These are phyloP conservation scores for Trichonephila clavata DNA, from an alignment of 1,140 invertebrate genomes.

Conservation along the genomic window DNA sequence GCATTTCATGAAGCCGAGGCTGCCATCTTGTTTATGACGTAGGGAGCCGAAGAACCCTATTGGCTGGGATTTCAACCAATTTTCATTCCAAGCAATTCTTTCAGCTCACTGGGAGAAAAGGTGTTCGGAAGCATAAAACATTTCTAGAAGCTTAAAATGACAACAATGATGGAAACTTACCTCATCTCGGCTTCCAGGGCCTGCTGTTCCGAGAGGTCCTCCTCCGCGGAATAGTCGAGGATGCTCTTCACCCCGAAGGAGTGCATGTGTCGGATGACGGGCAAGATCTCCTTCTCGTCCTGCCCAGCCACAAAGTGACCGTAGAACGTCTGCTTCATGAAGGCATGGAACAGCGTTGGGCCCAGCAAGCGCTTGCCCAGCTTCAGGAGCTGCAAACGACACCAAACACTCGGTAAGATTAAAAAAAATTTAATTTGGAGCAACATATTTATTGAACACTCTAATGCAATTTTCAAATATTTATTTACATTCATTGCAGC, in stretches of 20 bases:
- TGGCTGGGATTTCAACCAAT: too few species aligned
- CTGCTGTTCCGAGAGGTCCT: constrained; percentile 95
- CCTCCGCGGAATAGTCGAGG: constrained; percentile 98
- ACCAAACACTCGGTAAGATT: not conserved
- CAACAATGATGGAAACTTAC: constrained; percentile 85
- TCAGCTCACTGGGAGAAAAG: too few species aligned
- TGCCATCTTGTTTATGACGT: too few species aligned
- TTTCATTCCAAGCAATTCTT: too few species aligned
- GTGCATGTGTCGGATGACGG: constrained; percentile 87
- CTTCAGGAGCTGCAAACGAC: constrained; percentile 91
- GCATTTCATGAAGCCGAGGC: too few species aligned
- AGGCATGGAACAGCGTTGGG: constrained; percentile 89
- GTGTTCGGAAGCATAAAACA: too few species aligned
- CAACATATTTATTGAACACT: too few species aligned
- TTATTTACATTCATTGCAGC: too few species aligned
- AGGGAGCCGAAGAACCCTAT: too few species aligned
- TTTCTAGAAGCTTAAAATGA: too few species aligned
- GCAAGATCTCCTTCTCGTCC: constrained; percentile 92
- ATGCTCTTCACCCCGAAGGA: constrained; percentile 99
- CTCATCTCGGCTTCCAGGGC: constrained; percentile 94
- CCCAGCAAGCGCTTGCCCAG: constrained; percentile 90
- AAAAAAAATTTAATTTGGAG: too few species aligned
- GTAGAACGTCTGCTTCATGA: constrained; percentile 98
- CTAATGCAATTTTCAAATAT: too few species aligned
- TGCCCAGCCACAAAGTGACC: constrained; percentile 99